Percentiles rank a stretch among this genome's conserved stretches.
phyloP scores from a whole-genome alignment of 2,797 vertebrate genomes.

The Hyperoplus immaculatus region DNA sequence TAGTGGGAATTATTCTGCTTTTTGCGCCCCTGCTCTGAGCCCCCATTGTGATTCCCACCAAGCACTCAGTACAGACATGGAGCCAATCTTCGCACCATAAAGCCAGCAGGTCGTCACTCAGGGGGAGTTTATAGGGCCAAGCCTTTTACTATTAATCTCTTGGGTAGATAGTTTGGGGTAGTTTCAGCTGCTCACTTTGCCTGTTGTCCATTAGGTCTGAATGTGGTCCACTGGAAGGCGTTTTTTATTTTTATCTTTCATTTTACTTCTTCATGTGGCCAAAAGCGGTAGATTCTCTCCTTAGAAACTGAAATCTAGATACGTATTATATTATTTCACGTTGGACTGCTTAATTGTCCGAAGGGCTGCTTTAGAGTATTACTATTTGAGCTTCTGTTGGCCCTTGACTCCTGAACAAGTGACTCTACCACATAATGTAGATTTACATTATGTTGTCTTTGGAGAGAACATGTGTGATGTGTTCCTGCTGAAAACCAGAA shows the following conservation, averaged over 20 bases:
- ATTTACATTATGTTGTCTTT: slow-evolving; percentile 10
- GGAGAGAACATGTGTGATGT: slow-evolving; percentile 6
- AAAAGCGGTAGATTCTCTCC: slow-evolving; percentile 4
- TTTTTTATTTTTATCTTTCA: not conserved
- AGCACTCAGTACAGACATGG: slow-evolving; percentile 51
- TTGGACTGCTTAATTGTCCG: not conserved
- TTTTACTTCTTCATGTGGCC: not conserved
- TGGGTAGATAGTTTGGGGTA: slow-evolving; percentile 44
- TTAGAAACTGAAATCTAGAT: not conserved
- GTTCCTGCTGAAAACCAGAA: slow-evolving; percentile 27
- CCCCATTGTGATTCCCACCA: slow-evolving; percentile 50
- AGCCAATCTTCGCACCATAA: slow-evolving; percentile 69
- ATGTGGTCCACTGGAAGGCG: slow-evolving; percentile 23
- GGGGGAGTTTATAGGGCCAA: slow-evolving; percentile 40
- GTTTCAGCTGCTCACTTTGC: slow-evolving; percentile 50
- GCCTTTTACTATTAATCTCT: slow-evolving; percentile 63
- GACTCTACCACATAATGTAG: slow-evolving; percentile 10
- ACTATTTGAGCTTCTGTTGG: slow-evolving; percentile 8
- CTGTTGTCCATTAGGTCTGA: slow-evolving; percentile 50
- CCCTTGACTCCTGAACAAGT: not conserved
- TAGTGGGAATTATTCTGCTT: slow-evolving; percentile 64
- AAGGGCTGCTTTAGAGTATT: slow-evolving; percentile 11
- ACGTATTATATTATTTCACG: not conserved
- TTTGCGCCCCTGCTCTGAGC: slow-evolving; percentile 60
- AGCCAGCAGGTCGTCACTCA: slow-evolving; percentile 60